Evolutionary conservation across 1,140 invertebrate genomes (phyloP), one percentile per base, ranked within the genome.

Genomic region (Drosophila jambulina): DNA sequence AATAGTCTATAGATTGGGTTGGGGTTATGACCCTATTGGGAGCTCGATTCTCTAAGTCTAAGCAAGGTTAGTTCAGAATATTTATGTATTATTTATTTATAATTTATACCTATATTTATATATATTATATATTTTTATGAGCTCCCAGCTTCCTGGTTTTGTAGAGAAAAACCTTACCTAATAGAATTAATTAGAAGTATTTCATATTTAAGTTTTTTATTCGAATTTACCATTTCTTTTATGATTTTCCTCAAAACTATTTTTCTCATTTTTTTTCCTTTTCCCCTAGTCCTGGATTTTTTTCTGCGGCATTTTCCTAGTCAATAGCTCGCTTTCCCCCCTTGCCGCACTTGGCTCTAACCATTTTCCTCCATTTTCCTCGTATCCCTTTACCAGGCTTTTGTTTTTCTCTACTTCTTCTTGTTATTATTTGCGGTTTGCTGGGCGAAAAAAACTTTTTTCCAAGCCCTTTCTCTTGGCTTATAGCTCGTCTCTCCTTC

Each of bases 371-470:
- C 25, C 17, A 36, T 21, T 15, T 53, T 19, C 23, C 42, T 45
- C 17, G 56, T 51, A 38, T 43, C 61, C 46, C 48, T 75, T 76
- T 65, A 23, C 56, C 65, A 15, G 54, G 51, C 53, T 51, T 79
- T 86, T 87, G 67, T 69, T 83, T 58, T 51, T 60, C 60, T 34
- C 59, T 70, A 34, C 63, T 62, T 36, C 60, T 57, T 71, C 80
- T 79, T 81, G 65, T 78, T 80, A 88, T 87, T 88, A 78, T 88
- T 88, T 84, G 80, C 64, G 83, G 83, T 83, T 80, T 80, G 70
- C 60, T 68, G 75, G 75, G 78, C 69, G 75, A 78, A 78, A 72
- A 79, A 64, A 69, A 53, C 40, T 58, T 78, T 67, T 49, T 42
- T 51, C 54, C 53, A 21, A 53, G 40, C 49, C 36, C 43, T 68